Conservation (phyloP, 1,140 invertebrate species). For the Oreohelix idahoensis region DNA sequence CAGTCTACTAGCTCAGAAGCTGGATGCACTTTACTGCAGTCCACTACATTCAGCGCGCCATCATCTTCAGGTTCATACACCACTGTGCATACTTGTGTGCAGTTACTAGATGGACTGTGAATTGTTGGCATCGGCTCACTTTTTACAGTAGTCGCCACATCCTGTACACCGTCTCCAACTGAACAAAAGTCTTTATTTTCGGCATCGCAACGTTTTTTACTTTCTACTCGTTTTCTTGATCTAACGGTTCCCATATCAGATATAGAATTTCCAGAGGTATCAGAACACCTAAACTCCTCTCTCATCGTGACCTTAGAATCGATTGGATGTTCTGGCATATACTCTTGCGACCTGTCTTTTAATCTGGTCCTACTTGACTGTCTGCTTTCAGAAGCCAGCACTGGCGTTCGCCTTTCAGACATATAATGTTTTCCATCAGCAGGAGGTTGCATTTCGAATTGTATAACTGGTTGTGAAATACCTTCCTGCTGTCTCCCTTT, state of each 20-base stretch:
- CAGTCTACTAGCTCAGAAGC: background rate
- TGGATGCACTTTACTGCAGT: background rate
- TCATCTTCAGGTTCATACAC: background rate
- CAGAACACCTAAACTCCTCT: background rate
- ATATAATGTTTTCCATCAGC: too few species aligned
- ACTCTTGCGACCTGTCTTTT: background rate
- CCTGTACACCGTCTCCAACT: background rate
- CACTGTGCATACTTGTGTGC: background rate
- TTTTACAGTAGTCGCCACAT: background rate
- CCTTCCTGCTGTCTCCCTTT: too few species aligned
- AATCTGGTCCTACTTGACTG: background rate
- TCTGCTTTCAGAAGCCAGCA: background rate
- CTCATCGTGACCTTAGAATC: background rate
- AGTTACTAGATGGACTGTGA: background rate
- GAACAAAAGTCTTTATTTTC: background rate
- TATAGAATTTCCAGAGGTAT: background rate
- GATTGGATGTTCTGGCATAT: background rate
- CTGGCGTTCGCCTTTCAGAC: too few species aligned
- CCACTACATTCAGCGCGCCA: background rate
- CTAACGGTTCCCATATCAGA: background rate
- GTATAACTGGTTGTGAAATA: too few species aligned
- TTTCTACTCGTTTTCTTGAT: background rate
- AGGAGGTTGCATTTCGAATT: too few species aligned
- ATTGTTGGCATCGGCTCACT: background rate
- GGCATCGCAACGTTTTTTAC: background rate